Conservation (phyloP, 2,888 invertebrate genomes). For the Harpalus rubripes region DNA sequence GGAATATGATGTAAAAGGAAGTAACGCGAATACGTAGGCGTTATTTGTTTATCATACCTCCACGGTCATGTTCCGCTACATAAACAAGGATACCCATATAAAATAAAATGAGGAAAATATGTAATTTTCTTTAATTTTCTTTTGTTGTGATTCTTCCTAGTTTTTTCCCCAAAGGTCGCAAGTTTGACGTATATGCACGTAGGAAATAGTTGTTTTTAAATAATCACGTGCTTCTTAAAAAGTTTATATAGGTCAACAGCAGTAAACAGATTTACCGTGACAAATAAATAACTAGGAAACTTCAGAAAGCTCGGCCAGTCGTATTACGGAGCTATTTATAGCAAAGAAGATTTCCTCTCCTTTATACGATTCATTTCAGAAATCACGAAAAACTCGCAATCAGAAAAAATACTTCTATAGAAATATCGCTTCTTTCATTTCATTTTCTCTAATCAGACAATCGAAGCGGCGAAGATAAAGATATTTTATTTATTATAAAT, state of each 20-base stretch:
- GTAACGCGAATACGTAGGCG: background rate
- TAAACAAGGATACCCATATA: background rate
- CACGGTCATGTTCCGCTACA: background rate
- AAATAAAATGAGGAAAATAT: conserved; percentile 23
- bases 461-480: background rate
- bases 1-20: background rate
- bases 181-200: conserved; percentile 11
- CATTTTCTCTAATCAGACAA: conserved; percentile 28
- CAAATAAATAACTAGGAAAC: conserved; percentile 49
- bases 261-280: conserved; percentile 56
- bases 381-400: conserved; percentile 32
- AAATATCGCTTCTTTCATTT: conserved; percentile 26
- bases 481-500: conserved; percentile 5
- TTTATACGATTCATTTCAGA: conserved; percentile 48
- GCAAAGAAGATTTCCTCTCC: conserved; percentile 44
- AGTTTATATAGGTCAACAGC: conserved; percentile 49
- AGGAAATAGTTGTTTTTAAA: conserved; percentile 51
- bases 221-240: conserved; percentile 39
- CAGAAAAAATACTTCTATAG: conserved; percentile 17
- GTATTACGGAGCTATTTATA: conserved; percentile 52
- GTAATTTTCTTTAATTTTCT: conserved; percentile 43
- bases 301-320: conserved; percentile 47
- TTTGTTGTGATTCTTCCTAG: conserved; percentile 35
- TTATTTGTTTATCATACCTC: background rate
- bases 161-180: conserved; percentile 21